Evolutionary conservation across 1,140 invertebrate genomes (phyloP), one percentile per base, ranked within the genome.

Genomic region (Atta colombica): DNA sequence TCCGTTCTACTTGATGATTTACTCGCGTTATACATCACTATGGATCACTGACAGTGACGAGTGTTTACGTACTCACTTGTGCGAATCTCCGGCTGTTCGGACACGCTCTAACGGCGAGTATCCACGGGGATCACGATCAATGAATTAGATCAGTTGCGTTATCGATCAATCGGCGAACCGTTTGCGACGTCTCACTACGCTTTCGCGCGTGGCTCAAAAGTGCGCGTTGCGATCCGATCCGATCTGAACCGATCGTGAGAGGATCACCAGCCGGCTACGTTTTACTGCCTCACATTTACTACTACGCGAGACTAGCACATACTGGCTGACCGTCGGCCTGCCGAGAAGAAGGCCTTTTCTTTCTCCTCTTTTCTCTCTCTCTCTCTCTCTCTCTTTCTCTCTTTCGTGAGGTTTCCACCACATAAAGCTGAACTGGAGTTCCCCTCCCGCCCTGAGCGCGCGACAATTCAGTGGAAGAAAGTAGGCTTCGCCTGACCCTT

Each of bases 401-500:
- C 85, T 77, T 60, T 35, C 72, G 39, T 25, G 2, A 51, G 18
- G 31, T 77, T 88, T 77, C 81, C 81, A 77, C 80, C 71, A 18
- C 71, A 18, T 66, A 28, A 71, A 58, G 35, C 69, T 58, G 49
- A 77, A 68, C 49, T 51, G 55, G n/a, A 35, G 35, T 65, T 65
- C 61, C 72, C 88, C 60, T 51, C 61, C 49, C 82, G 12, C 31
- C 18, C 60, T 21, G 31, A 35, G 58, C 21, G 39, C 77, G 80
- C 31, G 61, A 77, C 87, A 55, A 90, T 87, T 86, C 86, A 81
- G 88, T 88, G 87, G 87, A 93, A 93, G 92, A 92, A 93, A 93
- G 92, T 93, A 93, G 92, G 92, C 92, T 93, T 92, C 88, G 84
- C 31, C 75, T 88, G 90, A 85, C 91, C 89, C 87, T 82, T 89